phyloP scores from a whole-genome alignment of 2,113 vertebrate genomes.

The Maccullochella peelii region DNA sequence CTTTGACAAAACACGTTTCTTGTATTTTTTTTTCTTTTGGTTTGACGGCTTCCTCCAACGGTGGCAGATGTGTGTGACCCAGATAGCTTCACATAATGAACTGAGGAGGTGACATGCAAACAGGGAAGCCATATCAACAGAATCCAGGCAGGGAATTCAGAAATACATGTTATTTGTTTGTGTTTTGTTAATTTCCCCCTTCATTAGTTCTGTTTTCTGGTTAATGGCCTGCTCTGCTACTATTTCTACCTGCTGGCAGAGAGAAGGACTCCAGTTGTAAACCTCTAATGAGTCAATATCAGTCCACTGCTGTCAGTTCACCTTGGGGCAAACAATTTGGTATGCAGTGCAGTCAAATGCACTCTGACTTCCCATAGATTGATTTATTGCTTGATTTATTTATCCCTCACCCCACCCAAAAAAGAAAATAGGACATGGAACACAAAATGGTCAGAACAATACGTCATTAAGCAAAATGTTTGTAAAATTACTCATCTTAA shows the following conservation, averaged over 20 bases:
- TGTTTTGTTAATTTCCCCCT: slow-evolving; percentile 79
- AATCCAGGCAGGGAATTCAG: slow-evolving; percentile 40
- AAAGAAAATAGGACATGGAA: slow-evolving; percentile 1
- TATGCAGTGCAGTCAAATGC: slow-evolving; percentile 35
- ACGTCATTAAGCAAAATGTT: neutral
- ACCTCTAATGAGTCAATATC: slow-evolving; percentile 72
- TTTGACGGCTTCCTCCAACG: slow-evolving; percentile 44
- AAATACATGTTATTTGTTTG: slow-evolving; percentile 70
- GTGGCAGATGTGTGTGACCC: slow-evolving; percentile 64
- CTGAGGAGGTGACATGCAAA: slow-evolving; percentile 36
- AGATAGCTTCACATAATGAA: slow-evolving; percentile 65
- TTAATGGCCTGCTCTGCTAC: slow-evolving; percentile 68
- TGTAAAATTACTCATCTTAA: neutral
- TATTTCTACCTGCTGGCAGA: slow-evolving; percentile 62
- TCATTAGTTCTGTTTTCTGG: slow-evolving; percentile 78
- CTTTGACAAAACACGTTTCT: slow-evolving; percentile 8
- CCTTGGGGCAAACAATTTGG: slow-evolving; percentile 31
- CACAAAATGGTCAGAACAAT: neutral
- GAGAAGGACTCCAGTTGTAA: slow-evolving; percentile 52
- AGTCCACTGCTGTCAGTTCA: slow-evolving; percentile 45
- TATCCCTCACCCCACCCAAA: neutral
- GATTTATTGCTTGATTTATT: slow-evolving; percentile 47
- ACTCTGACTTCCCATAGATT: slow-evolving; percentile 19
- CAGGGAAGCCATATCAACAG: slow-evolving; percentile 37
- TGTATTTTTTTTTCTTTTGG: neutral